Base-by-base conservation (phyloP, 2,113 vertebrate species). In the Columba livia region DNA sequence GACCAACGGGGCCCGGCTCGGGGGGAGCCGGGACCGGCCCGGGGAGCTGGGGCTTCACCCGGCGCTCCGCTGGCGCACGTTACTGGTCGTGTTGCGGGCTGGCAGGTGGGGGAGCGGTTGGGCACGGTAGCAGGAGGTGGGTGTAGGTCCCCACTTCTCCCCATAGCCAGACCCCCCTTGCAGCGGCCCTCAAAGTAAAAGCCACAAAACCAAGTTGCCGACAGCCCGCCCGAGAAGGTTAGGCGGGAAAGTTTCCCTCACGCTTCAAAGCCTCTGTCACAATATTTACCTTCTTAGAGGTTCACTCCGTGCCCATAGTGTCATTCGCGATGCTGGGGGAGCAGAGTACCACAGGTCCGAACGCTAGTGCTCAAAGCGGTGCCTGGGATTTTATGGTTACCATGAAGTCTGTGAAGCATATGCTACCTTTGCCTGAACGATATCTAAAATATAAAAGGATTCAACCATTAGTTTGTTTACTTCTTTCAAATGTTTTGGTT, bases 281-380 rank as follows among this genome's bases (percentile, higher is more conserved):
- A 2, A 1, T 1, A 5, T 7, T 65, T 10, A 6, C 7, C 11
- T 3, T 5, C 77, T 42, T 23, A 11, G 3, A 12, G 15, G 26
- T 36, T 44, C 19, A 2, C 32, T 7, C 19, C 5, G 2, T 6
- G 7, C 23, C 58, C 50, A 0, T 11, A 4, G 3, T 5, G 50
- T 1, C 32, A 0, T 5, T 29, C 14, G 6, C 2, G 1, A 31
- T 29, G 40, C 10, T 17, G 44, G 19, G 54, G 74, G 13, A 58
- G 9, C 31, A 31, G 20, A 16, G 3, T 5, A 0, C 5, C 19
- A 36, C 1, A 1, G 13, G 2, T 42, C 19, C 1, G 0, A 26
- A 11, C 4, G 0, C n/a, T 2, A 6, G 19, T 71, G 83, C 38
- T 23, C 14, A 4, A 6, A 50, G 67, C 10, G 6, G 28, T 21